Percentiles rank a stretch among this genome's conserved stretches.
phyloP scores from a whole-genome alignment of 23 tunicate genomes.

The Trididemnum miniatum region DNA sequence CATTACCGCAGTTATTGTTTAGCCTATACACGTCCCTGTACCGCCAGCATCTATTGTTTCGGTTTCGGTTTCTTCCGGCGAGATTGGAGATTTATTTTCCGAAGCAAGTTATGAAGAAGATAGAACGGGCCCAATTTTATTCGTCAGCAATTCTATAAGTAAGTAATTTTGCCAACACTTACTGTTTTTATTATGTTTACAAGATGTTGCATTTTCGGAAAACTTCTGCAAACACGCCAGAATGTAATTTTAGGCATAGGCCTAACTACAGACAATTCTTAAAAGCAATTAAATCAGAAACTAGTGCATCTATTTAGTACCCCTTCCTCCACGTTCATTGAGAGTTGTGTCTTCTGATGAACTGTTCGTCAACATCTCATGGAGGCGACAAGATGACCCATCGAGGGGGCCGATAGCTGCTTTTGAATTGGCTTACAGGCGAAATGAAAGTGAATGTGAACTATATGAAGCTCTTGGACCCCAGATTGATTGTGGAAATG shows the following conservation, averaged over 20 bases:
- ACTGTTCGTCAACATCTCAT: conserved; percentile 18
- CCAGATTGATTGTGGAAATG: conserved; percentile 24
- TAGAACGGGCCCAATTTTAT: not conserved
- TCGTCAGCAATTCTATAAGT: conserved; percentile 8
- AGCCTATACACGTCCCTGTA: not conserved
- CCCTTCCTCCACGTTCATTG: conserved; percentile 28
- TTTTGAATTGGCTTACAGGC: conserved; percentile 1
- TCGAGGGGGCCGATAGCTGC: conserved; percentile 9
- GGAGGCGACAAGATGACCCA: conserved; percentile 27
- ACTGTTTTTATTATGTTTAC: too few relatives aligned
- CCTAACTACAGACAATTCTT: too few relatives aligned
- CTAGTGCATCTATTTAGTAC: conserved; percentile 31
- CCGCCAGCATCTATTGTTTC: not conserved
- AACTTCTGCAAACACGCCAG: too few relatives aligned
- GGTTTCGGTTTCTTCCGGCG: not conserved
- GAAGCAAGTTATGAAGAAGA: not conserved
- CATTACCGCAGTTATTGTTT: too few relatives aligned
- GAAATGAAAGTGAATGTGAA: conserved; percentile 25
- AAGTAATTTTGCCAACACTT: too few relatives aligned
- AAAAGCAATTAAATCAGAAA: not conserved
- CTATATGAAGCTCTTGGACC: not conserved
- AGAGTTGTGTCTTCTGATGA: not conserved
- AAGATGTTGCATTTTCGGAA: too few relatives aligned
- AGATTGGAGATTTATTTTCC: not conserved
- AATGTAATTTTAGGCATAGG: too few relatives aligned